These are phyloP conservation scores for Melanotaenia boesemani DNA, from an alignment of 2,797 vertebrate genomes.

Conservation along the genomic window DNA sequence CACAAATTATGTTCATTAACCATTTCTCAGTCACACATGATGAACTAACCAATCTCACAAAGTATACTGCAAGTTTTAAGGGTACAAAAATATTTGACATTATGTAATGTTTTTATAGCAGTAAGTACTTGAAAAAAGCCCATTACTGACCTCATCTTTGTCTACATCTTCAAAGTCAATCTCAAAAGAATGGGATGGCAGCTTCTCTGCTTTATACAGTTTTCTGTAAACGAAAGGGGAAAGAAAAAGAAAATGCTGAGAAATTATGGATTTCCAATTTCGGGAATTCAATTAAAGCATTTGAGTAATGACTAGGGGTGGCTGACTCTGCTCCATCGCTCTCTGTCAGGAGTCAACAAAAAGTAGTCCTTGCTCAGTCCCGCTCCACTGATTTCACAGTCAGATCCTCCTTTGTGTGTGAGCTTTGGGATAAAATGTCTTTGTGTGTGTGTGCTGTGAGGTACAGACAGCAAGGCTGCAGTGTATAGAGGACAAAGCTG, in stretches of 20 bases:
- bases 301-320: conserved; percentile 30
- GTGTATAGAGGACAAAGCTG: conserved; percentile 36
- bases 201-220: conserved; percentile 91
- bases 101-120: conserved; percentile 43
- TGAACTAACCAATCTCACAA: conserved; percentile 32
- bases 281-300: conserved; percentile 39
- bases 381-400: conserved; percentile 61
- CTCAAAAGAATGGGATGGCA: conserved; percentile 97
- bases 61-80: conserved; percentile 52
- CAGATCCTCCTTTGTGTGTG: conserved; percentile 53
- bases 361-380: conserved; percentile 43
- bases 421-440: conserved; percentile 47
- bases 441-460: conserved; percentile 70
- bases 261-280: conserved; percentile 26
- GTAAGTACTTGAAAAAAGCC: conserved; percentile 50
- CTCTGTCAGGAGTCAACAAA: conserved; percentile 66
- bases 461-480: conserved; percentile 62
- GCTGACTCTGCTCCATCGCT: conserved; percentile 57
- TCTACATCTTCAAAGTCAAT: conserved; percentile 97
- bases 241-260: conserved; percentile 14
- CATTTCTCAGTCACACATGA: conserved; percentile 38
- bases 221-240: conserved; percentile 77
- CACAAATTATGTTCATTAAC: conserved; percentile 37
- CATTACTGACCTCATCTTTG: conserved; percentile 94
- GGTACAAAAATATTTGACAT: conserved; percentile 49